Conservation (phyloP, 2,888 invertebrate species). For the Drosophila prostipennis region DNA sequence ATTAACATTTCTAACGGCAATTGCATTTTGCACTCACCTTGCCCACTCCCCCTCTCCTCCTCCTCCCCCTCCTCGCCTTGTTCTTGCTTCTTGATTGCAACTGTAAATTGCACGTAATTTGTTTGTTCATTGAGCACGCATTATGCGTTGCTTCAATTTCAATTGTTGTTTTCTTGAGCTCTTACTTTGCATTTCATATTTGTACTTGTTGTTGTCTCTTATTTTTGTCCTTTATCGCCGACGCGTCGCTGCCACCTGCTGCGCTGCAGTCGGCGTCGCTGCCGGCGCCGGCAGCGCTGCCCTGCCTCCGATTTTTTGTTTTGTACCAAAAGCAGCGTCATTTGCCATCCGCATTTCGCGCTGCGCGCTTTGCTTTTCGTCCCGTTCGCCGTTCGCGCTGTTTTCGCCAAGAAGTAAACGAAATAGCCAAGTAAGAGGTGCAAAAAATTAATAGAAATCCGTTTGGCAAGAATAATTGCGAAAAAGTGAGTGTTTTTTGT, state of each 20-base stretch:
- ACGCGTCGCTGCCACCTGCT: constrained; percentile 31
- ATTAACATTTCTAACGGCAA: constrained; percentile 58
- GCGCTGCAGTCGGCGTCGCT: constrained; percentile 14
- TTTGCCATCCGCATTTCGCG: constrained; percentile 59
- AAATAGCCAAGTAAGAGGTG: constrained; percentile 17
- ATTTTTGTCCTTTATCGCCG: constrained; percentile 42
- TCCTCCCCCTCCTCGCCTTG: not conserved
- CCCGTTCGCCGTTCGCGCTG: constrained; percentile 11
- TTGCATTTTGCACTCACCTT: constrained; percentile 30
- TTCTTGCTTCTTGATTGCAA: constrained; percentile 44
- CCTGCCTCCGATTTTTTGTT: constrained; percentile 12
- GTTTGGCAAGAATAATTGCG: constrained; percentile 26
- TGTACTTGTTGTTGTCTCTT: constrained; percentile 3
- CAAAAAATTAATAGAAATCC: constrained; percentile 37
- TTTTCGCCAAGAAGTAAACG: constrained; percentile 8
- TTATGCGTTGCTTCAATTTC: constrained; percentile 19
- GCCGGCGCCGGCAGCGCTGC: constrained; percentile 13
- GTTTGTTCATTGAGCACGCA: constrained; percentile 48
- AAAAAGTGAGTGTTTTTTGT: constrained; percentile 15
- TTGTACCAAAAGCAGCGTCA: constrained; percentile 41
- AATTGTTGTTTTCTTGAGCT: constrained; percentile 20
- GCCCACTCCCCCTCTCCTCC: not conserved
- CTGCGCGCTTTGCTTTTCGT: constrained; percentile 56
- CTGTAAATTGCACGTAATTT: constrained; percentile 43
- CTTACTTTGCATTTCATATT: constrained; percentile 1